Evolutionary conservation across 2,797 vertebrate species (phyloP).

Genomic region (Vespertilio murinus): DNA sequence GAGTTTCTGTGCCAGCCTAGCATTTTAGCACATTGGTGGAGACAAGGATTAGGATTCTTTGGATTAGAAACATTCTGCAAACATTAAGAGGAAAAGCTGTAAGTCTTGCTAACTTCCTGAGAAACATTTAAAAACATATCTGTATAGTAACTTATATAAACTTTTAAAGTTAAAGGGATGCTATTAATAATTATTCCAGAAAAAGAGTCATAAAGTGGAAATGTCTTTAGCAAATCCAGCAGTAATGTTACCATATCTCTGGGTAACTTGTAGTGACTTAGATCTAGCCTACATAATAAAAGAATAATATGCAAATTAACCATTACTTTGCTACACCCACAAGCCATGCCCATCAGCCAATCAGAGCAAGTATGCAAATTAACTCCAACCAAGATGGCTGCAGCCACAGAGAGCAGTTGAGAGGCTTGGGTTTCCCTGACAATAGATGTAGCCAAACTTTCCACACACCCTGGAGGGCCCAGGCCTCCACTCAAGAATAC

Average conservation of each 20-base stretch:
- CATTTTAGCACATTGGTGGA: background rate
- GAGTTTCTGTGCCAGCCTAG: background rate
- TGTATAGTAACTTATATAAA: background rate
- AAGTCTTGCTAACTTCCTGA: background rate
- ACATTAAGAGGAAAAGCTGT: background rate
- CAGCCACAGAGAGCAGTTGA: too few relatives aligned
- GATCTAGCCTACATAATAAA: too few relatives aligned
- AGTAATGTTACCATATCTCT: background rate
- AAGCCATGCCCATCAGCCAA: too few relatives aligned
- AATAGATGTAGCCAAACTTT: too few relatives aligned
- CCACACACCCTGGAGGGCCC: too few relatives aligned
- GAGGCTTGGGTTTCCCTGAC: too few relatives aligned
- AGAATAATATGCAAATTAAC: too few relatives aligned
- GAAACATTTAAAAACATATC: background rate
- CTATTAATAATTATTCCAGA: background rate
- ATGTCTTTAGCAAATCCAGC: background rate
- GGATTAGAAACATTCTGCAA: background rate
- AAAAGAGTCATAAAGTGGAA: background rate
- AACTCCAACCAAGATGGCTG: too few relatives aligned
- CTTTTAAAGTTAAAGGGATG: background rate
- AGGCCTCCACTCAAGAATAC: too few relatives aligned
- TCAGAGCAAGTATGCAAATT: too few relatives aligned
- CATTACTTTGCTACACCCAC: too few relatives aligned
- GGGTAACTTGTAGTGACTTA: background rate
- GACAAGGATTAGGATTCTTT: background rate